Evolutionary conservation across 2,113 vertebrate genomes (phyloP).

Genomic region (Barnardius zonarius): DNA sequence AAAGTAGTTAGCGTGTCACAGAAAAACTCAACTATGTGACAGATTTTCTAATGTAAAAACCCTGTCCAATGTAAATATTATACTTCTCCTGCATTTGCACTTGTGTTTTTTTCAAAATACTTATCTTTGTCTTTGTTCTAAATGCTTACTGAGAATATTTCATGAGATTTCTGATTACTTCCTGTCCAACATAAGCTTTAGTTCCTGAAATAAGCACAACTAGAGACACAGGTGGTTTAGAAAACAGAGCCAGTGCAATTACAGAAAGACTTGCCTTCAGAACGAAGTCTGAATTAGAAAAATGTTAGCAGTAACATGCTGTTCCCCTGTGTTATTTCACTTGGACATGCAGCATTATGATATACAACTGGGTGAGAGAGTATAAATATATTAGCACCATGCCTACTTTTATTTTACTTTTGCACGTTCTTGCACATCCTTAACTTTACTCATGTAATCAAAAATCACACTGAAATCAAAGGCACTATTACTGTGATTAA

Average conservation of each 20-base stretch:
- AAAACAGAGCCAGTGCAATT: not conserved
- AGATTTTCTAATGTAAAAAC: not conserved
- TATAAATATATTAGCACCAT: not conserved
- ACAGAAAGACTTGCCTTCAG: conserved; percentile 1
- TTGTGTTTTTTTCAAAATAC: not conserved
- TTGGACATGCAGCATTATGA: not conserved
- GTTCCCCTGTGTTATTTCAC: not conserved
- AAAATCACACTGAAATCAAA: not conserved
- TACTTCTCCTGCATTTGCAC: not conserved
- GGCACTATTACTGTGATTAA: not conserved
- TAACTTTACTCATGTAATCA: not conserved
- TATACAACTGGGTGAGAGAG: not conserved
- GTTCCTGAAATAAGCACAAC: not conserved
- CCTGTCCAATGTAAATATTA: not conserved
- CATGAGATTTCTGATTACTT: conserved; percentile 31
- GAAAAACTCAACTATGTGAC: not conserved
- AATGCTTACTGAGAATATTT: not conserved
- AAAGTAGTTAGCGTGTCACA: not conserved
- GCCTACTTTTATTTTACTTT: not conserved
- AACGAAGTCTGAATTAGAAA: conserved; percentile 21
- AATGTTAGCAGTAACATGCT: not conserved
- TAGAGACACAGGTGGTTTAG: not conserved
- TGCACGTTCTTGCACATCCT: not conserved
- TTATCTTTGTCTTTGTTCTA: conserved; percentile 3
- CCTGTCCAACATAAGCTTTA: not conserved